Percentiles rank a stretch among this genome's conserved stretches.
These are phyloP conservation scores for Sphecodes monilicornis DNA, from an alignment of 2,888 invertebrate genomes.

Conservation along the genomic window DNA sequence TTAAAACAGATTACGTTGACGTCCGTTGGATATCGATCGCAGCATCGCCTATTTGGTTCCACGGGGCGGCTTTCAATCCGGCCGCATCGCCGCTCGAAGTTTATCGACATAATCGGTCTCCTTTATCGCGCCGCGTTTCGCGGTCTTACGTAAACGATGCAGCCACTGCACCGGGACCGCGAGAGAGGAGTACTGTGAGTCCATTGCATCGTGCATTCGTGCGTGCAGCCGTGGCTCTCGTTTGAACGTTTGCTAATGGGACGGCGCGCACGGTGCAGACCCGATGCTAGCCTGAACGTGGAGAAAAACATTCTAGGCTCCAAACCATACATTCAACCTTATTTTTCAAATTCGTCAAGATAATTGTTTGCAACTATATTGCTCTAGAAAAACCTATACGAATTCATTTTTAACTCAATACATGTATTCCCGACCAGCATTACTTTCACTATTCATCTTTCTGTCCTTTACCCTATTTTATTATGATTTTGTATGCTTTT, in stretches of 20 bases:
- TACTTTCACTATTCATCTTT: no score
- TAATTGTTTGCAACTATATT: background rate
- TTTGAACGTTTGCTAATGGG: background rate
- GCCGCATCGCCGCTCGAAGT: background rate
- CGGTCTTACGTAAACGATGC: slow-evolving; percentile 11
- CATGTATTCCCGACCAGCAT: no score
- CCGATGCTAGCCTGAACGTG: background rate
- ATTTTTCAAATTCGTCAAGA: background rate
- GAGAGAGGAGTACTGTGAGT: background rate
- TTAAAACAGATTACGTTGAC: slow-evolving; percentile 41
- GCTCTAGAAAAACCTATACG: background rate
- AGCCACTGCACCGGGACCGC: background rate
- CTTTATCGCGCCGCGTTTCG: background rate
- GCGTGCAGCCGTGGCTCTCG: background rate
- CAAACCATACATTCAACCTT: background rate
- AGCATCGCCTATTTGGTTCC: slow-evolving; percentile 4
- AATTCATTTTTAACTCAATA: no score
- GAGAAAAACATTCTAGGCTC: background rate
- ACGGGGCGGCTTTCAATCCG: background rate
- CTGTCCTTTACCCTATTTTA: no score
- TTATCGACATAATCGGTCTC: background rate
- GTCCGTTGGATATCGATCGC: slow-evolving; percentile 20
- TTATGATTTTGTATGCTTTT: no score
- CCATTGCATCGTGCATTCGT: background rate
- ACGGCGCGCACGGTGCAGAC: background rate